Evolutionary conservation across 92 coral and sea anemone species (phyloP).

Genomic region (Paragorgia papillata): DNA sequence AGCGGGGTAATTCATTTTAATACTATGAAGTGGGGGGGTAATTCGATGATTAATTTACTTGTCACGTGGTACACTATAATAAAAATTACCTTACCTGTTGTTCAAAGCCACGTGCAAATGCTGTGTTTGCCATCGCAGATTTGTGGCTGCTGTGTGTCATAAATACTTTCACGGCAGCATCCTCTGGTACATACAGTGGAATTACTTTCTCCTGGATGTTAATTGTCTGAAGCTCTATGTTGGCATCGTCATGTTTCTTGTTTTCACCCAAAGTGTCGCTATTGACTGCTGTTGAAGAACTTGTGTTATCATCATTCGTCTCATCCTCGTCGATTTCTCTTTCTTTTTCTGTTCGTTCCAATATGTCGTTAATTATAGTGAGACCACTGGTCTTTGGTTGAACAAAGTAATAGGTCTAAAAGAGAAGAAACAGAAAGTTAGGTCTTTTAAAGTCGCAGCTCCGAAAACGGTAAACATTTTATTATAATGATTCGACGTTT

Average conservation of each 20-base stretch:
- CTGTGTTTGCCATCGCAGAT: slow-evolving; percentile 63
- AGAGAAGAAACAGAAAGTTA: neutral
- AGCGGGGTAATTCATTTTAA: too few species aligned
- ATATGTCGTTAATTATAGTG: slow-evolving; percentile 59
- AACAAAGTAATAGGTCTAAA: slow-evolving; percentile 79
- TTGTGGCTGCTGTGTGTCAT: too few species aligned
- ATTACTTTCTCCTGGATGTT: too few species aligned
- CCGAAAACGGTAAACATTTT: too few species aligned
- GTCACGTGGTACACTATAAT: too few species aligned
- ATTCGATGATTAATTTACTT: too few species aligned
- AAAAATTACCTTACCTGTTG: slow-evolving; percentile 62
- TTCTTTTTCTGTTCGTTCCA: slow-evolving; percentile 20
- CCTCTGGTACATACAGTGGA: slow-evolving; percentile 60
- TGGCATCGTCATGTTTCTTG: neutral
- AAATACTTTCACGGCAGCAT: slow-evolving; percentile 53
- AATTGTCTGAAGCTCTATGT: slow-evolving; percentile 29
- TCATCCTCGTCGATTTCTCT: too few species aligned
- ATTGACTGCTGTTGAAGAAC: neutral
- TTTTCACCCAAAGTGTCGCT: neutral
- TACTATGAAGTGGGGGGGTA: too few species aligned
- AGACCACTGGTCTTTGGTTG: slow-evolving; percentile 74
- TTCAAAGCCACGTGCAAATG: slow-evolving; percentile 71
- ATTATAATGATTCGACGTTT: too few species aligned
- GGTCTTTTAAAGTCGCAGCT: too few species aligned
- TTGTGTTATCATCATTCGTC: neutral